phyloP scores from a whole-genome alignment of 2,888 invertebrate genomes.

The Zaprionus obscuricornis region DNA sequence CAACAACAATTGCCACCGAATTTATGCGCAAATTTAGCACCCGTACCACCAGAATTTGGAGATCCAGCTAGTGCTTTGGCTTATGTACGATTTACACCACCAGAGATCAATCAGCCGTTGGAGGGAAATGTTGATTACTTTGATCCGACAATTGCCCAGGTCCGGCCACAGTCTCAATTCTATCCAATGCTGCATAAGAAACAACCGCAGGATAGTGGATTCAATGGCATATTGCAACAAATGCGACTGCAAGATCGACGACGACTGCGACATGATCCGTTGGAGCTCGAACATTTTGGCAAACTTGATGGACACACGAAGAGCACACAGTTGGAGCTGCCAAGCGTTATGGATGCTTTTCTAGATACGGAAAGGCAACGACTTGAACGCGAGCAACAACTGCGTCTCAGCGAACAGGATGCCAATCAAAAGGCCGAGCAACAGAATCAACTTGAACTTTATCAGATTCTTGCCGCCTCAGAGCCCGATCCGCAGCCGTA shows the following conservation, averaged over 20 bases:
- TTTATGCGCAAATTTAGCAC: constrained; percentile 82
- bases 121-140: constrained; percentile 32
- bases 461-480: constrained; percentile 80
- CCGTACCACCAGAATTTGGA: constrained; percentile 81
- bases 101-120: constrained; percentile 55
- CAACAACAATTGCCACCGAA: constrained; percentile 82
- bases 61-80: constrained; percentile 89
- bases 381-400: constrained; percentile 63
- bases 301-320: constrained; percentile 63
- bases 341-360: constrained; percentile 74
- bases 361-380: constrained; percentile 73
- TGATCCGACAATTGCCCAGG: too few relatives aligned
- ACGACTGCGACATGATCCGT: constrained; percentile 74
- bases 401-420: constrained; percentile 59
- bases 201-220: constrained; percentile 53
- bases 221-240: constrained; percentile 70
- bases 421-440: constrained; percentile 70
- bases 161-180: constrained; percentile 31
- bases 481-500: constrained; percentile 81
- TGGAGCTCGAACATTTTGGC: constrained; percentile 74
- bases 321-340: constrained; percentile 56
- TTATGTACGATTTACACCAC: constrained; percentile 91
- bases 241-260: constrained; percentile 77
- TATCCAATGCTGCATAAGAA: constrained; percentile 86
- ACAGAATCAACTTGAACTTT: constrained; percentile 78